Evolutionary conservation across 2,888 invertebrate species (phyloP).

Genomic region (Uloborus plumipes): DNA sequence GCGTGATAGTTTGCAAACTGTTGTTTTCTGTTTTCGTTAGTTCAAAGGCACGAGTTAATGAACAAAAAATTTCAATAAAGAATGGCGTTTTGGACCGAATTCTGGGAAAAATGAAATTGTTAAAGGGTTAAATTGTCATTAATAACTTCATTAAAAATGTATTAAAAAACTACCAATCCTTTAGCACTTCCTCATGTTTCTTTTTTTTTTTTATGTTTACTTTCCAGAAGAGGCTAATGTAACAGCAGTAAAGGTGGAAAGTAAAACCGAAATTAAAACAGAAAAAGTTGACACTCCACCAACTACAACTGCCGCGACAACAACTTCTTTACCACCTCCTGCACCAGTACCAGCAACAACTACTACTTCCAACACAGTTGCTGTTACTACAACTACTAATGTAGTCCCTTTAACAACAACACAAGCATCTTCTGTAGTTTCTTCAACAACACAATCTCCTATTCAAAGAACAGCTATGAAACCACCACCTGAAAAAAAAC

Average conservation of each 20-base stretch:
- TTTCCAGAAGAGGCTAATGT: slow-evolving; percentile 31
- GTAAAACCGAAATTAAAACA: slow-evolving; percentile 41
- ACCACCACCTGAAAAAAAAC: slow-evolving; percentile 64
- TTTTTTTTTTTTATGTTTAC: too few species aligned
- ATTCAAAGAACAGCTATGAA: slow-evolving; percentile 44
- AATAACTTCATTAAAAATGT: too few species aligned
- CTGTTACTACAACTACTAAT: slow-evolving; percentile 20
- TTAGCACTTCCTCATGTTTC: neutral
- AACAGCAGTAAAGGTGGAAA: slow-evolving; percentile 25
- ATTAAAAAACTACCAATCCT: neutral
- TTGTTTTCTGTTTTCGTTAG: too few species aligned
- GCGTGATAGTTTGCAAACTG: too few species aligned
- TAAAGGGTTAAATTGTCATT: too few species aligned
- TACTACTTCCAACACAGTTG: slow-evolving; percentile 9
- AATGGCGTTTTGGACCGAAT: too few species aligned
- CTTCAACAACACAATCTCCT: slow-evolving; percentile 11
- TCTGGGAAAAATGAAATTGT: too few species aligned
- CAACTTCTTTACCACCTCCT: slow-evolving; percentile 8
- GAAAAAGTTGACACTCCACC: slow-evolving; percentile 46
- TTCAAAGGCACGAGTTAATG: too few species aligned
- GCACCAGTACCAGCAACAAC: slow-evolving; percentile 18
- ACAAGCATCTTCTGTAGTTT: slow-evolving; percentile 17
- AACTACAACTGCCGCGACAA: slow-evolving; percentile 19
- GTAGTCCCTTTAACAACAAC: slow-evolving; percentile 19
- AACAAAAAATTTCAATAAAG: too few species aligned